These are phyloP conservation scores for Prosopocoilus inquinatus DNA, from an alignment of 2,888 invertebrate genomes.

Conservation along the genomic window DNA sequence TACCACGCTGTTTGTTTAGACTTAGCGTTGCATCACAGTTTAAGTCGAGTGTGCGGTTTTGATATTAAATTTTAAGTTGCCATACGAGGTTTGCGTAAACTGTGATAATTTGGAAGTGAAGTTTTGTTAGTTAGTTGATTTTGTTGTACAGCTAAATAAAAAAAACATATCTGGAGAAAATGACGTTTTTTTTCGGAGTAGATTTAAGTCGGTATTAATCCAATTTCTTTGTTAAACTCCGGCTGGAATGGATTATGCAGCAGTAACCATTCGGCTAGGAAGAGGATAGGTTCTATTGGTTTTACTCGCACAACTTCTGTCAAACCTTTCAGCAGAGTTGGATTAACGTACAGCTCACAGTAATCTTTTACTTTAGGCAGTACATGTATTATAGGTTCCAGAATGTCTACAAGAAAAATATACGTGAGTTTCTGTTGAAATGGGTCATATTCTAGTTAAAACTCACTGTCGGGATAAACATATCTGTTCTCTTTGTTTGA, in stretches of 20 bases:
- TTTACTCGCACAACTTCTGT: slow-evolving; percentile 67
- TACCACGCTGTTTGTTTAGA: too few relatives aligned
- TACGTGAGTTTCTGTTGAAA: neutral
- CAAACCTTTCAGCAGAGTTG: slow-evolving; percentile 61
- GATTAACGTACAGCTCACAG: slow-evolving; percentile 65
- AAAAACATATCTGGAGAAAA: neutral
- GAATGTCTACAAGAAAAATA: slow-evolving; percentile 58
- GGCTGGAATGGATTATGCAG: slow-evolving; percentile 76
- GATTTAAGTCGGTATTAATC: slow-evolving; percentile 36
- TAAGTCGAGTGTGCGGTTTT: too few relatives aligned
- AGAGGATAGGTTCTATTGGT: slow-evolving; percentile 73
- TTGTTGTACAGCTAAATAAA: too few relatives aligned
- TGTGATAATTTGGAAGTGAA: slow-evolving; percentile 22
- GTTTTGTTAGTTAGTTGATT: too few relatives aligned
- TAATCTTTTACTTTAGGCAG: slow-evolving; percentile 66
- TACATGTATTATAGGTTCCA: slow-evolving; percentile 67
- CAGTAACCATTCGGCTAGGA: slow-evolving; percentile 75
- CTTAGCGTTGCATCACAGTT: too few relatives aligned
- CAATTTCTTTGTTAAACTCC: slow-evolving; percentile 44
- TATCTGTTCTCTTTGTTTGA: slow-evolving; percentile 81
- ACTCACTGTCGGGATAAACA: slow-evolving; percentile 81
- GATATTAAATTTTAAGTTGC: too few relatives aligned
- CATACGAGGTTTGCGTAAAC: slow-evolving; percentile 16
- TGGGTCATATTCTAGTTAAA: neutral
- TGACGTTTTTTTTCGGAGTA: neutral